Percentiles rank a stretch among this genome's conserved stretches.
phyloP scores from a whole-genome alignment of 1,140 invertebrate species.

The Drosophila pandora region DNA sequence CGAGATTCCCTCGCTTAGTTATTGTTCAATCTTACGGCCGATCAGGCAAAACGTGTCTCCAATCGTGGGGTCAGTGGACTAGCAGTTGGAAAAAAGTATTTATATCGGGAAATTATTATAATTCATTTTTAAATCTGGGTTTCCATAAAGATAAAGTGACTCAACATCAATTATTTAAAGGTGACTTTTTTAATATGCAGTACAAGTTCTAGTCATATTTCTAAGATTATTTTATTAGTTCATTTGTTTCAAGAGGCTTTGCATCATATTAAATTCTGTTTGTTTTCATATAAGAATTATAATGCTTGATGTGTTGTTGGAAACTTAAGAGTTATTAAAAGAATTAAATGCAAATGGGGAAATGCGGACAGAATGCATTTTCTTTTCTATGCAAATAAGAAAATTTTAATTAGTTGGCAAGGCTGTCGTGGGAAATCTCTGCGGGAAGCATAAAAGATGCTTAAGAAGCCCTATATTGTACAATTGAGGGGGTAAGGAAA shows the following conservation, averaged over 20 bases:
- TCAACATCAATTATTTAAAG: neutral
- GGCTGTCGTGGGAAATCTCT: constrained; percentile 27
- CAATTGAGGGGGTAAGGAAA: neutral
- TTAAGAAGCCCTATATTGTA: neutral
- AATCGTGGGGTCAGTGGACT: constrained; percentile 41
- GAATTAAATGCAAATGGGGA: neutral
- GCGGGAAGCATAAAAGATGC: constrained; percentile 13
- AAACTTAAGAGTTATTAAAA: neutral
- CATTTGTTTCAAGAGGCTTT: too few relatives aligned
- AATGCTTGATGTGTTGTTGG: neutral
- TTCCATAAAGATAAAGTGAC: neutral
- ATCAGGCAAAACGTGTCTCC: constrained; percentile 26
- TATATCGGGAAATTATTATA: neutral
- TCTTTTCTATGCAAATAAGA: constrained; percentile 40
- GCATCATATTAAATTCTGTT: too few relatives aligned
- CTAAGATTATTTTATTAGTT: too few relatives aligned
- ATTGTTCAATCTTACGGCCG: constrained; percentile 22
- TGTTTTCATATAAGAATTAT: too few relatives aligned
- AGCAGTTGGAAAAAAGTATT: constrained; percentile 4
- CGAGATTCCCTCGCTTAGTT: constrained; percentile 20
- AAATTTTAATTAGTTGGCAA: constrained; percentile 15
- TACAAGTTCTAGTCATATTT: too few relatives aligned
- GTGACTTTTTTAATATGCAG: too few relatives aligned
- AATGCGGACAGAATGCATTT: constrained; percentile 20
- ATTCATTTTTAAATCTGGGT: neutral